Conservation (phyloP, 2,797 vertebrate species). For the Buceros bicornis region DNA sequence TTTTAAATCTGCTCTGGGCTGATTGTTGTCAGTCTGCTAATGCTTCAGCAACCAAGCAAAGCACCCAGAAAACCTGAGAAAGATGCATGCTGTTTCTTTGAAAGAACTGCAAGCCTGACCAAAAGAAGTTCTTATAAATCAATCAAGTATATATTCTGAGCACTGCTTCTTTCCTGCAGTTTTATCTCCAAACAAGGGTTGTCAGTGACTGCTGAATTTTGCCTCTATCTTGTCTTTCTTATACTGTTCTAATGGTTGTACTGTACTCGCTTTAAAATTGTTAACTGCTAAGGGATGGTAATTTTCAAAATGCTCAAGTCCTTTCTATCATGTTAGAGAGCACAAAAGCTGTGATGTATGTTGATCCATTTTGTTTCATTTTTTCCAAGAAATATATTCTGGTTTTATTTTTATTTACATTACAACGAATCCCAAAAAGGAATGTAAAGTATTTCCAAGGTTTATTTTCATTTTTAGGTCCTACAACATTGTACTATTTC, state of each 20-base stretch:
- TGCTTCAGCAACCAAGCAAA: background rate
- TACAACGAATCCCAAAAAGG: background rate
- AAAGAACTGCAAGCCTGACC: background rate
- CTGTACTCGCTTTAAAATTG: rapidly evolving
- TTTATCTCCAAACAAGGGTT: background rate
- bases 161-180: background rate
- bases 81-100: background rate
- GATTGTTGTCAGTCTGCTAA: conserved; percentile 1
- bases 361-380: background rate
- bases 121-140: background rate
- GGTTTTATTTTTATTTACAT: background rate
- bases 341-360: background rate
- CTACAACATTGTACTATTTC: background rate
- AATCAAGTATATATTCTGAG: background rate
- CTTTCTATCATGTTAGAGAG: background rate
- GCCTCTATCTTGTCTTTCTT: background rate
- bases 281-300: background rate
- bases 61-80: conserved; percentile 17
- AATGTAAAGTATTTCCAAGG: background rate
- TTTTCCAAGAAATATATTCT: background rate
- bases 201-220: background rate
- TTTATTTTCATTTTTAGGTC: background rate
- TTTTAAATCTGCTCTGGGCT: background rate
- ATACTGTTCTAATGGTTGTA: background rate
- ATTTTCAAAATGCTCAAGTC: background rate